Evolutionary conservation across 2,113 vertebrate species (phyloP).

Genomic region (Halichoeres trimaculatus): DNA sequence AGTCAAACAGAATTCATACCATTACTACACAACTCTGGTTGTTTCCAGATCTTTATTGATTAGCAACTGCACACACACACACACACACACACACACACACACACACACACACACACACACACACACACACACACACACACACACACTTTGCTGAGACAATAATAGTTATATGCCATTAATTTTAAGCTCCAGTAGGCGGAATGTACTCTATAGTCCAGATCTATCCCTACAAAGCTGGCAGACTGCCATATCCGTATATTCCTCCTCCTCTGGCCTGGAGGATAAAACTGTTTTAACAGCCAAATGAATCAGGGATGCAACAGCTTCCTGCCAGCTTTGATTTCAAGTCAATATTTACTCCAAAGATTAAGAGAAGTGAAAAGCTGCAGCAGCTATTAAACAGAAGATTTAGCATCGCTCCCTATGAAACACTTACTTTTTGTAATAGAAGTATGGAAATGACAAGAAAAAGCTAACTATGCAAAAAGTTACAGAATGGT

Average conservation of each 20-base stretch:
- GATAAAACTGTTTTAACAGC: conserved; percentile 68
- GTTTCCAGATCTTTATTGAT: not conserved
- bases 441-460: conserved; percentile 7
- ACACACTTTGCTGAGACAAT: not conserved
- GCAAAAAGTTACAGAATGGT: conserved; percentile 18
- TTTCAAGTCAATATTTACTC: conserved; percentile 79
- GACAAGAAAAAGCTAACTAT: conserved; percentile 19
- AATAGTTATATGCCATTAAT: conserved; percentile 10
- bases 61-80: not conserved
- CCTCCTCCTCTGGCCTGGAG: conserved; percentile 36
- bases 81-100: too few species aligned
- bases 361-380: conserved; percentile 60
- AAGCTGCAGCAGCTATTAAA: conserved; percentile 54
- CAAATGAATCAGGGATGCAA: conserved; percentile 71
- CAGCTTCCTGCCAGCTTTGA: conserved; percentile 73
- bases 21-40: not conserved
- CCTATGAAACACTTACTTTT: conserved; percentile 27
- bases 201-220: conserved; percentile 34
- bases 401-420: conserved; percentile 43
- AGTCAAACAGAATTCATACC: not conserved
- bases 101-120: too few species aligned
- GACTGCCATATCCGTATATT: conserved; percentile 38
- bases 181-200: not conserved
- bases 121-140: not conserved
- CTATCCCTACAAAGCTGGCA: conserved; percentile 38